phyloP scores from a whole-genome alignment of 2,888 invertebrate species.

The Atethmia centrago region DNA sequence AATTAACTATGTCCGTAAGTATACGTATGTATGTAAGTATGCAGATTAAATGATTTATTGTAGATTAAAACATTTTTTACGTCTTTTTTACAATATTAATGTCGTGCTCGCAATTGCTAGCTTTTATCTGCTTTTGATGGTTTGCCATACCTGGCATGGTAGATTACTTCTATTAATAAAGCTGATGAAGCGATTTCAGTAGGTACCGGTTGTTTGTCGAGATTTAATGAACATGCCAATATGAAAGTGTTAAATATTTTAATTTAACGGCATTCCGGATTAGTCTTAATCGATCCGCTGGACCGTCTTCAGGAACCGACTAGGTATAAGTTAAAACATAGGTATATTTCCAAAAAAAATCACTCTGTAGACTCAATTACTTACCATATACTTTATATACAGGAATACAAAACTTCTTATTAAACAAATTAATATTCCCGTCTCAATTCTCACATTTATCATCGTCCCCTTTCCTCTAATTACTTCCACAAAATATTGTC shows the following conservation, averaged over 20 bases:
- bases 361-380: background rate
- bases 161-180: background rate
- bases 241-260: background rate
- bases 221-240: background rate
- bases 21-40: background rate
- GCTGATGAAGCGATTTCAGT: background rate
- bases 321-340: background rate
- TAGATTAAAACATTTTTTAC: background rate
- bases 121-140: background rate
- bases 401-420: background rate
- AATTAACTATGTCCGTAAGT: background rate
- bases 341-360: background rate
- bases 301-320: background rate
- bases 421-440: conserved; percentile 62
- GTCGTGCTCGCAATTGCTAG: background rate
- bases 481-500: conserved; percentile 57
- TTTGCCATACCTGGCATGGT: background rate
- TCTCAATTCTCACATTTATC: conserved; percentile 59
- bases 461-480: conserved; percentile 57
- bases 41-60: background rate
- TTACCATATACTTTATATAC: background rate
- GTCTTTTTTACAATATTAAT: background rate
- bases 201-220: background rate
- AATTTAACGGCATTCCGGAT: background rate
- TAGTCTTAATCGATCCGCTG: background rate